These are phyloP conservation scores for Grammomys dolichurus DNA, from an alignment of 2,113 vertebrate genomes.

Conservation along the genomic window DNA sequence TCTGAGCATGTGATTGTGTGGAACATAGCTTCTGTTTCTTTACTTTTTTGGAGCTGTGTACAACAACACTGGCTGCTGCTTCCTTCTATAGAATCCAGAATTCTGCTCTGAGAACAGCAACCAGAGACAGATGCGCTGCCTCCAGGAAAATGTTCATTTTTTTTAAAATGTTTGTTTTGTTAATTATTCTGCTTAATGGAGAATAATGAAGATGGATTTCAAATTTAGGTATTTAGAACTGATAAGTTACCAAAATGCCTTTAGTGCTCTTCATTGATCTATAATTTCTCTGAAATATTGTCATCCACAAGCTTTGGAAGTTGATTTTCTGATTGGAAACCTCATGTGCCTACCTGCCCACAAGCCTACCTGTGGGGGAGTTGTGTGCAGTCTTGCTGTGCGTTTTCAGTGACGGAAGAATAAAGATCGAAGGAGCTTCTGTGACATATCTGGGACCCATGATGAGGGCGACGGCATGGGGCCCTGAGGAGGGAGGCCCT, in stretches of 20 bases:
- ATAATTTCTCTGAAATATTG: not conserved
- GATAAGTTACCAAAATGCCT: not conserved
- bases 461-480: not conserved
- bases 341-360: not conserved
- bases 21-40: not conserved
- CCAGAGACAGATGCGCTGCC: slow-evolving; percentile 57
- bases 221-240: slow-evolving; percentile 31
- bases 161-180: slow-evolving; percentile 72
- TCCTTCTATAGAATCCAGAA: not conserved
- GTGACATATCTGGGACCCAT: not conserved
- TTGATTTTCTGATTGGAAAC: not conserved
- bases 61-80: accelerated
- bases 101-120: not conserved
- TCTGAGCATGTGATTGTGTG: accelerated
- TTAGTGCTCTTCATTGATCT: not conserved
- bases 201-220: slow-evolving; percentile 73
- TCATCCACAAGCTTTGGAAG: not conserved
- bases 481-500: not conserved
- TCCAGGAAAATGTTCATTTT: slow-evolving; percentile 58
- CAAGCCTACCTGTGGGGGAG: not conserved
- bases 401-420: not conserved
- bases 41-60: accelerated
- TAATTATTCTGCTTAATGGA: slow-evolving; percentile 74
- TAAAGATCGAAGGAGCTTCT: not conserved
- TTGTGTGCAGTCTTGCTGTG: accelerated